Evolutionary conservation across 2,113 vertebrate genomes (phyloP).

Genomic region (Pelecanoides urinatrix): DNA sequence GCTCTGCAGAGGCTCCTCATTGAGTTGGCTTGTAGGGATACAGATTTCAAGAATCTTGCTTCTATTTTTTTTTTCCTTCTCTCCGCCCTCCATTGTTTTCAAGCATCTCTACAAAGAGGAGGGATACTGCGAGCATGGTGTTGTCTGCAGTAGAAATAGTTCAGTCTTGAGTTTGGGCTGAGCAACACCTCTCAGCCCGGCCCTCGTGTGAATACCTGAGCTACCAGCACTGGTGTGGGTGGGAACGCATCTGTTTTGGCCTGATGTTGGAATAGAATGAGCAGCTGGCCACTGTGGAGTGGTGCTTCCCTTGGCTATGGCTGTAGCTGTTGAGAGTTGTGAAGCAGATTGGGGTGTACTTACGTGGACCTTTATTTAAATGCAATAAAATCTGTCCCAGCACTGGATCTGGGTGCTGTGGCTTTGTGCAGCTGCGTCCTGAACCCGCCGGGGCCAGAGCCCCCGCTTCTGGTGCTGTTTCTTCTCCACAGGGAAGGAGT

Average conservation of each 20-base stretch:
- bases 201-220: not conserved
- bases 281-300: rapidly evolving
- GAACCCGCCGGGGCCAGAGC: too few species aligned
- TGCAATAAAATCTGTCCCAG: not conserved
- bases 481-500: not conserved
- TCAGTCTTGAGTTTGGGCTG: not conserved
- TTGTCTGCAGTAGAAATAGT: not conserved
- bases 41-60: not conserved
- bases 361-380: not conserved
- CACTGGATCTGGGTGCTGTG: not conserved
- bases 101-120: not conserved
- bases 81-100: rapidly evolving
- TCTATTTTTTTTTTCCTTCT: not conserved
- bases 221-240: rapidly evolving
- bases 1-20: not conserved
- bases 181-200: not conserved
- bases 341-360: not conserved
- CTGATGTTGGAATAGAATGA: not conserved
- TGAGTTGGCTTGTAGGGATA: not conserved
- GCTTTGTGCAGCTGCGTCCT: not conserved
- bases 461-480: rapidly evolving
- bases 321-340: too few species aligned
- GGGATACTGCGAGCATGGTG: rapidly evolving
- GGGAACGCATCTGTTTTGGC: not conserved
- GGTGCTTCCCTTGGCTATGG: not conserved